These are phyloP conservation scores for Pygmarrhopalites habei DNA, from an alignment of 1,140 invertebrate species.

Conservation along the genomic window DNA sequence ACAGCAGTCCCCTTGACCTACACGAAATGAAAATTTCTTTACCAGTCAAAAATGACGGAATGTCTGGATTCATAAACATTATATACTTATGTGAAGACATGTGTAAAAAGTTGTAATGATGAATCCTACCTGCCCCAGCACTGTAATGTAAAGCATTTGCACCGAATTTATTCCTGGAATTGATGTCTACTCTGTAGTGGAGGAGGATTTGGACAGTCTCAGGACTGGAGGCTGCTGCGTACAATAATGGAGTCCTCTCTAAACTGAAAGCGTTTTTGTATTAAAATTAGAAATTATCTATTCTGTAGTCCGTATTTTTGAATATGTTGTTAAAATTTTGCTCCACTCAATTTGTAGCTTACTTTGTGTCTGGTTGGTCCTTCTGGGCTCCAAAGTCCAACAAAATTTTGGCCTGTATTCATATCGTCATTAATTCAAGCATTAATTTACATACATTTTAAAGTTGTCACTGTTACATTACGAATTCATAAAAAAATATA, in stretches of 20 bases:
- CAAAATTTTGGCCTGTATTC: conserved; percentile 27
- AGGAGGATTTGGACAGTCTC: conserved; percentile 37
- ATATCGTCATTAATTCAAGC: not conserved
- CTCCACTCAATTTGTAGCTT: not conserved
- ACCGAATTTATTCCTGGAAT: conserved; percentile 37
- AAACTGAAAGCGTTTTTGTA: conserved; percentile 13
- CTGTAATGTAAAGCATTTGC: conserved; percentile 38
- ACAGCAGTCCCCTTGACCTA: conserved; percentile 38
- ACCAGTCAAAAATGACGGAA: too few relatives aligned
- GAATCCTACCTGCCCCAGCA: conserved; percentile 38
- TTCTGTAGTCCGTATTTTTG: too few relatives aligned
- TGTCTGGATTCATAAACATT: too few relatives aligned
- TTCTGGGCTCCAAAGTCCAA: conserved; percentile 38
- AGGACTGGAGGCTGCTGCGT: conserved; percentile 33
- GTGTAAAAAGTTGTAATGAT: too few relatives aligned
- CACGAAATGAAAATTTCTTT: too few relatives aligned
- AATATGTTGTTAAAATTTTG: too few relatives aligned
- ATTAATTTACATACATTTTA: too few relatives aligned
- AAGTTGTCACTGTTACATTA: too few relatives aligned
- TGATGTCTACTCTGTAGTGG: conserved; percentile 32
- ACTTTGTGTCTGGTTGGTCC: conserved; percentile 37
- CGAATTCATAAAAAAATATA: too few relatives aligned
- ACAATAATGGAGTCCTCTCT: conserved; percentile 35
- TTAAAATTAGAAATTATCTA: too few relatives aligned
- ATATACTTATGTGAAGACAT: too few relatives aligned